These are phyloP conservation scores for Mus caroli DNA, from an alignment of 2,797 vertebrate species.

Conservation along the genomic window DNA sequence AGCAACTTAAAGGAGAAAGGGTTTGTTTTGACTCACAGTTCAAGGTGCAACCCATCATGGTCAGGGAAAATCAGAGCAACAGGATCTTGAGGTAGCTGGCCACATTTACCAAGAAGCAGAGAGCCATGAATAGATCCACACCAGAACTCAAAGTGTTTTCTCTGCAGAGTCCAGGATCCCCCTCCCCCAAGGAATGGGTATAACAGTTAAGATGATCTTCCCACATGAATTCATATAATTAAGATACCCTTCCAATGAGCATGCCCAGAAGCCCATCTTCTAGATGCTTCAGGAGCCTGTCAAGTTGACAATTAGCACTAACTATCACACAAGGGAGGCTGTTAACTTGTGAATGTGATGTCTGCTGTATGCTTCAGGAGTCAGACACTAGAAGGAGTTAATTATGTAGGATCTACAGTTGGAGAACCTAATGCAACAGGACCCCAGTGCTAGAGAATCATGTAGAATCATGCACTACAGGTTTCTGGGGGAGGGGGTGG, in stretches of 20 bases:
- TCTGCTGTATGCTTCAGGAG: not conserved
- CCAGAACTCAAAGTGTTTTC: not conserved
- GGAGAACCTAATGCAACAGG: not conserved
- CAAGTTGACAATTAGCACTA: not conserved
- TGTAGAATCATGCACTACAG: not conserved
- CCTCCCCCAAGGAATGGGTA: too few relatives aligned
- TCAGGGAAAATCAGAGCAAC: not conserved
- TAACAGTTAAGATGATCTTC: not conserved
- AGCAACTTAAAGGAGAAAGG: not conserved
- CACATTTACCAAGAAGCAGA: not conserved
- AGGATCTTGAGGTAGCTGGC: not conserved
- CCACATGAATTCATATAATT: not conserved
- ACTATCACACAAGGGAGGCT: not conserved
- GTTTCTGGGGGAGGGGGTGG: not conserved
- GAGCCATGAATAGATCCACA: not conserved
- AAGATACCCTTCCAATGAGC: not conserved
- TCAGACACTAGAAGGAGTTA: too few relatives aligned
- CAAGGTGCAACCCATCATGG: not conserved
- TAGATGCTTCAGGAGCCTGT: not conserved
- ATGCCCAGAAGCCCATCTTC: not conserved
- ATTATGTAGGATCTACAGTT: not conserved
- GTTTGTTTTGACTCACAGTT: not conserved
- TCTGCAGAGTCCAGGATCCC: not conserved
- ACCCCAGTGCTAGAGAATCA: not conserved
- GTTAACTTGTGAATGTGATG: not conserved